Conservation (phyloP, 2,113 vertebrate species). For the Recurvirostra avosetta region DNA sequence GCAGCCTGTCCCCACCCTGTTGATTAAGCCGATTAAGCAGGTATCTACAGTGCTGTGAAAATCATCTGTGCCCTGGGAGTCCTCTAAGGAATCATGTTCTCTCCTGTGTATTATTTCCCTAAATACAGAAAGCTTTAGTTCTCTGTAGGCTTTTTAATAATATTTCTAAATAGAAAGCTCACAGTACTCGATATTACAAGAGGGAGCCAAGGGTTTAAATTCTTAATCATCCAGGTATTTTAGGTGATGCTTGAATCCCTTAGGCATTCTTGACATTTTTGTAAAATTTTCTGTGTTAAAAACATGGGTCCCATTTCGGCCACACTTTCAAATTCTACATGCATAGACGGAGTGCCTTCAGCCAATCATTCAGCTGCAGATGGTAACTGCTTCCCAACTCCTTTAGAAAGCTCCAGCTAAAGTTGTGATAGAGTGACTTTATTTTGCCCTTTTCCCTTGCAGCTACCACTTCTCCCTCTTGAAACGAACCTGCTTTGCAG, state of each 20-base stretch:
- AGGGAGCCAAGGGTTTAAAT: background rate
- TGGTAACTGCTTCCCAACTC: background rate
- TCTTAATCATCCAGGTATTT: background rate
- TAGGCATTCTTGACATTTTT: background rate
- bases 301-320: background rate
- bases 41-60: background rate
- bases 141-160: background rate
- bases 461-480: background rate
- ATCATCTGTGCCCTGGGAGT: background rate
- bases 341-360: background rate
- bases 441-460: background rate
- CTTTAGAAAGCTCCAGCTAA: background rate
- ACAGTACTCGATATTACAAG: background rate
- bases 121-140: background rate
- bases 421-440: background rate
- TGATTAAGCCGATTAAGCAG: background rate
- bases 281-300: background rate
- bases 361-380: background rate
- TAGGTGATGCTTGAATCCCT: background rate
- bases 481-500: background rate
- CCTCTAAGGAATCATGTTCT: background rate
- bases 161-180: background rate
- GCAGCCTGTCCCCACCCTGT: background rate
- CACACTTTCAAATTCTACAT: background rate
- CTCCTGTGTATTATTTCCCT: background rate